Conservation (phyloP, 2,797 vertebrate species). For the Rhinoraja longicauda region DNA sequence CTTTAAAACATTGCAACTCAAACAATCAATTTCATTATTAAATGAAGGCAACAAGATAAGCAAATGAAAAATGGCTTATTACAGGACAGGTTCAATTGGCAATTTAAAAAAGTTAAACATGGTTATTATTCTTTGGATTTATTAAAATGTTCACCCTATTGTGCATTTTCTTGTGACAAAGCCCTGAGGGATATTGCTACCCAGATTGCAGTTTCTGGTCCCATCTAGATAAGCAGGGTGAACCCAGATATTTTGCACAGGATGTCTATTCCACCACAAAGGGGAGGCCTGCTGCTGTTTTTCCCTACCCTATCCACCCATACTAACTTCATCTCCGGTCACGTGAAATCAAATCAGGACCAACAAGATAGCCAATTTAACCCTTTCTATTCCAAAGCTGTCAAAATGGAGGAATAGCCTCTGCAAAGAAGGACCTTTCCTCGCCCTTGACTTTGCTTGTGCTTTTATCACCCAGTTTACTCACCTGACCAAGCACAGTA, state of each 20-base stretch:
- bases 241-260: neutral
- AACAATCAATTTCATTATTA: no score
- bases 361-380: neutral
- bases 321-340: neutral
- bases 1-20: no score
- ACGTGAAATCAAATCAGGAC: neutral
- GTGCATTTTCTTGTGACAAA: neutral
- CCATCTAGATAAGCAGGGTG: neutral
- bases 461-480: neutral
- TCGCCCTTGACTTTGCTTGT: neutral
- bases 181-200: neutral
- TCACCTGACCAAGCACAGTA: neutral
- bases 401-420: neutral
- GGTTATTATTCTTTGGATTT: neutral
- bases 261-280: neutral
- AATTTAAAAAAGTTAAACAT: neutral
- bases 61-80: no score
- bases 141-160: neutral
- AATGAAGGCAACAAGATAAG: neutral
- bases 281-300: neutral
- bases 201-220: neutral
- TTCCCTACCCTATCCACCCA: neutral
- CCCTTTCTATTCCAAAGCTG: neutral
- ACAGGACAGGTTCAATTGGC: neutral
- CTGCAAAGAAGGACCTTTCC: neutral